Evolutionary conservation across 2,797 vertebrate genomes (phyloP).

Genomic region (Sylvia borin): DNA sequence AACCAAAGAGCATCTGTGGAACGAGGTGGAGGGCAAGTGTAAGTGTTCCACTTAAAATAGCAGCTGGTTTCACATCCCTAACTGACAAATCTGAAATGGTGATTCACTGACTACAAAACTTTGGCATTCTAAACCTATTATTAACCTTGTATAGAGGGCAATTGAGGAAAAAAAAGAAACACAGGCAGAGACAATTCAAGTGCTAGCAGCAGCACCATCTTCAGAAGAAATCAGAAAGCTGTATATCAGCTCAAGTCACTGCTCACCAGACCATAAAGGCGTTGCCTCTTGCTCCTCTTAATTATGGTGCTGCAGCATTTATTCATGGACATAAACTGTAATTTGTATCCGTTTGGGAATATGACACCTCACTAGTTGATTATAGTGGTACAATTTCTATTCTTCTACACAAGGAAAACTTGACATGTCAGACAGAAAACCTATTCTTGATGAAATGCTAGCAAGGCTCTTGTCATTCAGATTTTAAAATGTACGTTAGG

Average conservation of each 20-base stretch:
- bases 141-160: slow-evolving; percentile 58
- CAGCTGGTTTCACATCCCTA: slow-evolving; percentile 51
- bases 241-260: neutral
- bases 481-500: neutral
- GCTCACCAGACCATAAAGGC: slow-evolving; percentile 15
- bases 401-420: neutral
- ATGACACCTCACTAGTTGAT: neutral
- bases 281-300: slow-evolving; percentile 25
- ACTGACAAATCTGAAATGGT: slow-evolving; percentile 46
- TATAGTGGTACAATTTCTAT: neutral
- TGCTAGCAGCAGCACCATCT: neutral
- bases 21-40: neutral
- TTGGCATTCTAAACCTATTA: slow-evolving; percentile 40
- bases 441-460: neutral
- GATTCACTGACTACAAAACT: slow-evolving; percentile 47
- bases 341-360: slow-evolving; percentile 5
- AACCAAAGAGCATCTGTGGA: slow-evolving; percentile 15
- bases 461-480: neutral
- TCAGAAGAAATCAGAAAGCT: slow-evolving; percentile 33
- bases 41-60: slow-evolving; percentile 27
- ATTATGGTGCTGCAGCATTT: slow-evolving; percentile 19
- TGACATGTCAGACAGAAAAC: neutral
- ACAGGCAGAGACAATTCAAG: slow-evolving; percentile 11
- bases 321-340: neutral
- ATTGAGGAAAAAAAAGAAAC: neutral